Evolutionary conservation across 1,140 invertebrate species (phyloP).

Genomic region (Lordiphosa collinella): DNA sequence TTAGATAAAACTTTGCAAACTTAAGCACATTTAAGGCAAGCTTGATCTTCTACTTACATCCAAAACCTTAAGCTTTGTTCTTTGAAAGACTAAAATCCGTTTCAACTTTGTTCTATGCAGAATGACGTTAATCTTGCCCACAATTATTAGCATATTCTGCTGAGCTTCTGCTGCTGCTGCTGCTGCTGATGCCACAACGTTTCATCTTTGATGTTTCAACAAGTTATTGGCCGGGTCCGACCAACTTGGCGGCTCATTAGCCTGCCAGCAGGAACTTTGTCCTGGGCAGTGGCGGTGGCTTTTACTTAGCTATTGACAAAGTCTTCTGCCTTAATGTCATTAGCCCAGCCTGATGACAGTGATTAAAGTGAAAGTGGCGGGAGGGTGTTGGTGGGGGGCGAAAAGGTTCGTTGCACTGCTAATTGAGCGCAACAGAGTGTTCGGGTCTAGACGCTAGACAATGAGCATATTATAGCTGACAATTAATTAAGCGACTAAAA

Average conservation of each 20-base stretch:
- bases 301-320: conserved; percentile 5
- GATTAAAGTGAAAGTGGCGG: conserved; percentile 6
- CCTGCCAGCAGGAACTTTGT: conserved; percentile 5
- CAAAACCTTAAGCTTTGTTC: neutral
- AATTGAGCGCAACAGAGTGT: conserved; percentile 2
- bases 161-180: neutral
- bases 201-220: conserved; percentile 9
- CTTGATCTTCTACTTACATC: neutral
- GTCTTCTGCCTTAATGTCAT: conserved; percentile 1
- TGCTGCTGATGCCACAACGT: too few species aligned
- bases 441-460: conserved; percentile 35
- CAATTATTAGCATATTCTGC: conserved; percentile 14
- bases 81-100: neutral
- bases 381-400: too few species aligned
- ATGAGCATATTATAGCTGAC: neutral
- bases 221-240: too few species aligned
- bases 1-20: too few species aligned
- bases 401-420: conserved; percentile 7
- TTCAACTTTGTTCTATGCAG: neutral
- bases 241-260: conserved; percentile 15
- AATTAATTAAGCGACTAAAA: too few species aligned
- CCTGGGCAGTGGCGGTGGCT: neutral
- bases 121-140: conserved; percentile 3
- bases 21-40: neutral
- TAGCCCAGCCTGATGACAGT: conserved; percentile 5